Conservation (phyloP, 2,888 invertebrate genomes). For the Philereme vetulata region DNA sequence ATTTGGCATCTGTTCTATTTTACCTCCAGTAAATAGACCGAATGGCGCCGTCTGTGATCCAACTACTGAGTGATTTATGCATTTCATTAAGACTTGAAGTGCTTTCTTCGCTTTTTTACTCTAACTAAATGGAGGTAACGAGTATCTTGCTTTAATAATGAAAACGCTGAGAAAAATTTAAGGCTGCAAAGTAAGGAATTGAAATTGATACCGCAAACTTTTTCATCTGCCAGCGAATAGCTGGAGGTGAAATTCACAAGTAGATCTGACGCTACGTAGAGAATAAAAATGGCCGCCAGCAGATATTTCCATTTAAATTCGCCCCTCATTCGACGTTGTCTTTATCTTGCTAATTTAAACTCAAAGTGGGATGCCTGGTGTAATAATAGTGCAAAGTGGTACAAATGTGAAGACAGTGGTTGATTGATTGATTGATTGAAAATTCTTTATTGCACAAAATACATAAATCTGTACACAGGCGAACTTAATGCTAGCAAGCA, state of each 20-base stretch:
- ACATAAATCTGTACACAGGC: too few relatives aligned
- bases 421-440: too few relatives aligned
- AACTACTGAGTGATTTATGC: constrained; percentile 69
- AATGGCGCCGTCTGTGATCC: constrained; percentile 62
- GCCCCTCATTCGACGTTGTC: constrained; percentile 45
- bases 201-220: constrained; percentile 71
- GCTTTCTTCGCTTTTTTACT: constrained; percentile 54
- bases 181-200: constrained; percentile 57
- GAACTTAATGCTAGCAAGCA: too few relatives aligned
- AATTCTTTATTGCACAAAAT: too few relatives aligned
- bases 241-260: constrained; percentile 48
- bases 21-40: constrained; percentile 57
- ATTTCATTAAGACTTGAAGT: constrained; percentile 72
- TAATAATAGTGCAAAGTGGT: constrained; percentile 32
- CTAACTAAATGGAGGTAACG: constrained; percentile 67
- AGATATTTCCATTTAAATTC: constrained; percentile 57
- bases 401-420: constrained; percentile 12
- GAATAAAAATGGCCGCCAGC: constrained; percentile 50
- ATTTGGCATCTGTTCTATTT: constrained; percentile 33
- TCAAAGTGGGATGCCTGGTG: constrained; percentile 39
- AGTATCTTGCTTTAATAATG: constrained; percentile 69
- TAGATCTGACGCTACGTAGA: constrained; percentile 42
- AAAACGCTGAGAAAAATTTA: constrained; percentile 54
- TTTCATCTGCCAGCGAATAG: constrained; percentile 58
- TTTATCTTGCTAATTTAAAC: constrained; percentile 53